Base-by-base conservation (phyloP, 2,888 invertebrate species). In the Stomorhina lunata region DNA sequence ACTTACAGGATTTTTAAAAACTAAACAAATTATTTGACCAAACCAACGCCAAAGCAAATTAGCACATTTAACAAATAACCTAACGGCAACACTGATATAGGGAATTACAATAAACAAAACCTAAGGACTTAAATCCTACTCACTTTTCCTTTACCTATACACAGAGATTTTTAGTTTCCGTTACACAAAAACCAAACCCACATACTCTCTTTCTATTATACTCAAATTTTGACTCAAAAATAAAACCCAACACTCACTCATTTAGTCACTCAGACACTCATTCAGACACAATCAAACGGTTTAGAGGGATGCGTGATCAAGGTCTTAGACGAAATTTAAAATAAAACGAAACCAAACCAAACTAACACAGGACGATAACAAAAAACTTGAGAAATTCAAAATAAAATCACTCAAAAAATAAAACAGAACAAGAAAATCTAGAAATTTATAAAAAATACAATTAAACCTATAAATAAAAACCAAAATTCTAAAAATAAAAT, bases 221-320 rank as follows among this genome's bases (percentile, higher is more conserved):
- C 20, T 29, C 45, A 17, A 43, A 34, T 32, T 65, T 63, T 50
- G 55, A 75, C 69, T 55, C n/a, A n/a, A n/a, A n/a, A n/a, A n/a
- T n/a, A n/a, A n/a, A n/a, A n/a, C n/a, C n/a, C n/a, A n/a, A n/a
- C 50, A 79, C 29, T 27, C 37, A 66, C 57, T 78, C 43, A 45
- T n/a, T 32, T 7, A 59, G n/a, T 22, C 43, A 77, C 59, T 76
- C 81, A 83, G 45, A 84, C 37, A 57, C 34, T 83, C 75, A 83
- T 71, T 84, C 45, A 73, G 25, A 81, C 48, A 72, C 45, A 87
- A 86, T 88, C 88, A 88, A 87, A 87, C 86, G 87, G 86, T 86
- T 89, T 86, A 89, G 90, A 91, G 91, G 90, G 89, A 91, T 90
- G 90, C 90, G 90, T 90, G 90, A 90, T 84, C 69, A 85, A 84